Percentiles rank a stretch among this genome's conserved stretches.
Conservation (phyloP, 2,797 vertebrate genomes). For the Oryzias dopingdopingensis region DNA sequence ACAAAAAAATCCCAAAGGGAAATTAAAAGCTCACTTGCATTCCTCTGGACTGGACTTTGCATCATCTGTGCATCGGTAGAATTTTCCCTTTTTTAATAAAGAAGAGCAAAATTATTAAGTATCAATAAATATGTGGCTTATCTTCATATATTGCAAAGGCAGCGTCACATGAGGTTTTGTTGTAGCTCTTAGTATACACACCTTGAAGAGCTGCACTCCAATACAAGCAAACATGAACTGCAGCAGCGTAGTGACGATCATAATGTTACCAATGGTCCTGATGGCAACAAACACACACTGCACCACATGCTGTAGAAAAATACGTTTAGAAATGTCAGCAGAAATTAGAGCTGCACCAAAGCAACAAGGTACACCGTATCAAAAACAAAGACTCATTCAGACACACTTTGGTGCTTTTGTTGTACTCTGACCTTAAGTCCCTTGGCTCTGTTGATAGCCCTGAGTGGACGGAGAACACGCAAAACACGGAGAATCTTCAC, state of each 20-base stretch:
- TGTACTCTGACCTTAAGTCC: slow-evolving; percentile 88
- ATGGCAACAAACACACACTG: slow-evolving; percentile 99
- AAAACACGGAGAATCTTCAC: slow-evolving; percentile 97
- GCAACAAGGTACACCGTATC: background rate
- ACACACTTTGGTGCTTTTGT: background rate
- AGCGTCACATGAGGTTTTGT: too few relatives aligned
- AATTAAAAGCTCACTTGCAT: slow-evolving; percentile 84
- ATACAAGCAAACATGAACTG: slow-evolving; percentile 99
- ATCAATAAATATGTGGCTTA: too few relatives aligned
- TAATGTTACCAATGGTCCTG: slow-evolving; percentile 98
- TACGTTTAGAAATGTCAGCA: slow-evolving; percentile 7
- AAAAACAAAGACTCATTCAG: background rate
- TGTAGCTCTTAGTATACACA: slow-evolving; percentile 42
- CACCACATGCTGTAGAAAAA: slow-evolving; percentile 87
- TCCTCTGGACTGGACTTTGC: slow-evolving; percentile 93
- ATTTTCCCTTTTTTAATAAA: slow-evolving; percentile 85
- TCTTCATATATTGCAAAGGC: too few relatives aligned
- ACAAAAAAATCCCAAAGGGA: background rate
- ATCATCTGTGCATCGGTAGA: slow-evolving; percentile 95
- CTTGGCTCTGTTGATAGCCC: slow-evolving; percentile 99
- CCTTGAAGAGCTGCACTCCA: slow-evolving; percentile 98
- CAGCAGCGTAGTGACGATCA: slow-evolving; percentile 98
- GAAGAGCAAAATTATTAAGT: background rate
- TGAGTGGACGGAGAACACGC: slow-evolving; percentile 91
- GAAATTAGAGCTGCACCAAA: background rate